phyloP scores from a whole-genome alignment of 2,797 vertebrate genomes.

The Hapalemur alaotrensis region DNA sequence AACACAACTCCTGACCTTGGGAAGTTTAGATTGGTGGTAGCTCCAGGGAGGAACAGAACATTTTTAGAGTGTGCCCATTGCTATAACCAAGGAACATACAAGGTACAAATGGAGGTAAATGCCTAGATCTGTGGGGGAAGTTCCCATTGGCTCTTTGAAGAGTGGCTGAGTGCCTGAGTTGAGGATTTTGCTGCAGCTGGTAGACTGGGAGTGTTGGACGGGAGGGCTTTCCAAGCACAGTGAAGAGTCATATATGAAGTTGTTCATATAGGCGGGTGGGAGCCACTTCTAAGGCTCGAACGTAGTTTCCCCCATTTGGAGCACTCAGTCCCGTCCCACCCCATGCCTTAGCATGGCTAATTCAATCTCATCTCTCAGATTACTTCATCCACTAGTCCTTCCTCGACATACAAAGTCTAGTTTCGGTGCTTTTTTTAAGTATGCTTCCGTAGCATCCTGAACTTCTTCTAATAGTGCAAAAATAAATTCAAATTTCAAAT shows the following conservation, averaged over 20 bases:
- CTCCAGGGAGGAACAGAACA: not conserved
- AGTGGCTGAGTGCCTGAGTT: not conserved
- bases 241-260: not conserved
- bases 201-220: not conserved
- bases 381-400: not conserved
- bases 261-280: not conserved
- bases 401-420: not conserved
- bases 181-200: not conserved
- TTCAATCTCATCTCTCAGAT: not conserved
- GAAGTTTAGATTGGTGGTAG: not conserved
- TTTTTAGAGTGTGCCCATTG: not conserved
- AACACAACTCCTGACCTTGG: not conserved
- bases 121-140: not conserved
- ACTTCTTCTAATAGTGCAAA: not conserved
- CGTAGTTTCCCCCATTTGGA: not conserved
- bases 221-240: not conserved
- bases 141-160: not conserved
- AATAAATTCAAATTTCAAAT: slow-evolving; percentile 30
- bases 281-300: not conserved
- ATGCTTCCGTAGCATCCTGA: not conserved
- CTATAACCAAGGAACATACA: not conserved
- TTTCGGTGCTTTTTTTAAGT: not conserved
- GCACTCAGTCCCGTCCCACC: not conserved
- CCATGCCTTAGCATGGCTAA: too few species aligned
- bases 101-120: not conserved